Evolutionary conservation across 2,888 invertebrate species (phyloP).

Genomic region (Plebejus argus): DNA sequence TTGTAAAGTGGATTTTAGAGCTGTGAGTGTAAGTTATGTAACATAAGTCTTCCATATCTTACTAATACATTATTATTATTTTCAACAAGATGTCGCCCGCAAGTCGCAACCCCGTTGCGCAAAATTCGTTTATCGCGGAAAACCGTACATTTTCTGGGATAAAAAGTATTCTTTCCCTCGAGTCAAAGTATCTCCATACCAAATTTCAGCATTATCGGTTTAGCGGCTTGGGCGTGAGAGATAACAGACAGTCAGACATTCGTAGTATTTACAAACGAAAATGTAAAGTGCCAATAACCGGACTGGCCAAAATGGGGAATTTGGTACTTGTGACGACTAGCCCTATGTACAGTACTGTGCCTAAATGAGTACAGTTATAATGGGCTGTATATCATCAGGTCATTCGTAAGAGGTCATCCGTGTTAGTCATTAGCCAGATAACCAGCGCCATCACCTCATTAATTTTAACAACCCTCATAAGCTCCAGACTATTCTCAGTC

Average conservation of each 20-base stretch:
- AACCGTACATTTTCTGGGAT: too few relatives aligned
- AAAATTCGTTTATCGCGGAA: too few relatives aligned
- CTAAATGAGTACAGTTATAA: conserved; percentile 2
- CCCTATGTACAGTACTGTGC: not conserved
- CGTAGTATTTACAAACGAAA: not conserved
- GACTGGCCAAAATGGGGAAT: not conserved
- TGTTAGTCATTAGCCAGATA: conserved; percentile 52
- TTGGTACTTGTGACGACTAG: not conserved
- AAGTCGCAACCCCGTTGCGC: too few relatives aligned
- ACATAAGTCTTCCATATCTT: too few relatives aligned
- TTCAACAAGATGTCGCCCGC: too few relatives aligned
- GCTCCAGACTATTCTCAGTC: conserved; percentile 50
- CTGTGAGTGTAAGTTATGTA: too few relatives aligned
- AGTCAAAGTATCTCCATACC: too few relatives aligned
- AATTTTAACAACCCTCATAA: conserved; percentile 55
- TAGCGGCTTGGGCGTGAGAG: too few relatives aligned
- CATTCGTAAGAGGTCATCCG: conserved; percentile 6
- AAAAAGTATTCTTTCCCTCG: too few relatives aligned
- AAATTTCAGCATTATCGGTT: too few relatives aligned
- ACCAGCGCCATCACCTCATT: conserved; percentile 56
- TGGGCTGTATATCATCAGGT: not conserved
- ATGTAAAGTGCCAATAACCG: not conserved
- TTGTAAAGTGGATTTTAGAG: not conserved
- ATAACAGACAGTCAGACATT: too few relatives aligned
- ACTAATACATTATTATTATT: too few relatives aligned